Conservation (phyloP, 2,113 vertebrate genomes). For the Podiceps cristatus region DNA sequence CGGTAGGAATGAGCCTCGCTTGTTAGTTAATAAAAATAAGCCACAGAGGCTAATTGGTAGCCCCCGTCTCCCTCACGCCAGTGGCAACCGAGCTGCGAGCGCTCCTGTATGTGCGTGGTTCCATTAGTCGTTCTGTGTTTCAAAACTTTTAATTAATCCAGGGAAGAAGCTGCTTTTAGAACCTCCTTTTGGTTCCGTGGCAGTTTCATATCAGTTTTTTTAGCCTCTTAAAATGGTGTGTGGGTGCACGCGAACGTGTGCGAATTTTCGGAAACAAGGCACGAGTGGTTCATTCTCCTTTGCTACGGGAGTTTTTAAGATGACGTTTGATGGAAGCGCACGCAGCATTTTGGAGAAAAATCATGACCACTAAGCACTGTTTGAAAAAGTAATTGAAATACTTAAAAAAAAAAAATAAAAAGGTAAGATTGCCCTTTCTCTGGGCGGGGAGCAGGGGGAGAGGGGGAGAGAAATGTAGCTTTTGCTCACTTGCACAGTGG, state of each 20-base stretch:
- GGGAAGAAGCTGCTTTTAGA: neutral
- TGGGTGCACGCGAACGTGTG: neutral
- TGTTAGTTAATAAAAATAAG: neutral
- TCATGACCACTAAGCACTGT: neutral
- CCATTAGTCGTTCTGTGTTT: neutral
- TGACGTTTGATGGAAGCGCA: neutral
- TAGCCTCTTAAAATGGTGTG: neutral
- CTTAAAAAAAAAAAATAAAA: neutral
- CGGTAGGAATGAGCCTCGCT: accelerated
- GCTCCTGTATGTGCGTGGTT: accelerated
- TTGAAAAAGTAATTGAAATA: conserved; percentile 8
- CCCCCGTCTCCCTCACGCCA: too few relatives aligned
- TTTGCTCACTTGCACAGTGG: neutral
- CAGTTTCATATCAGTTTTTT: neutral
- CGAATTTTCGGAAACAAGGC: neutral
- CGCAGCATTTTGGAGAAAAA: neutral
- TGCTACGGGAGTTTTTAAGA: neutral
- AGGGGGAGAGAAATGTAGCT: neutral
- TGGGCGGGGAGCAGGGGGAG: neutral
- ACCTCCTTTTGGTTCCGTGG: neutral
- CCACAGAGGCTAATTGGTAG: accelerated
- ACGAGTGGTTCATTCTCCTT: neutral
- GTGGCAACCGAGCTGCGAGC: accelerated
- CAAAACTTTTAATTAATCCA: conserved; percentile 41
- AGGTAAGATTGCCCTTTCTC: neutral